These are phyloP conservation scores for Drosophila guanche DNA, from an alignment of 1,140 invertebrate genomes.

Conservation along the genomic window DNA sequence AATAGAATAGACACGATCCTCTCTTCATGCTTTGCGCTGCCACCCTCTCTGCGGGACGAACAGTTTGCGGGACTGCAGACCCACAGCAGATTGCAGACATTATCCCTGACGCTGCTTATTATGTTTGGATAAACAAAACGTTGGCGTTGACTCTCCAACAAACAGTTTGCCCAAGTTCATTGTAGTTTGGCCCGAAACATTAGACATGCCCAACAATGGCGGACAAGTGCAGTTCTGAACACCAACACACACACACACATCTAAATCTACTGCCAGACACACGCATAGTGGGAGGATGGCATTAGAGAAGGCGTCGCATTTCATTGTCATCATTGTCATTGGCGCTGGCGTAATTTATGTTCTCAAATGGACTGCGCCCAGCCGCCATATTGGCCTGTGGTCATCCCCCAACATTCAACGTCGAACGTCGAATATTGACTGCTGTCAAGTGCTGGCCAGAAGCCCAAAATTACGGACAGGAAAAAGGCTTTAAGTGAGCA, in stretches of 20 bases:
- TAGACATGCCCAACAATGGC: constrained; percentile 54
- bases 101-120: constrained; percentile 22
- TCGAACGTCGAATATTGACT: neutral
- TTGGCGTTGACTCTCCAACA: neutral
- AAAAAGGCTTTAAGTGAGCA: constrained; percentile 10
- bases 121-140: constrained; percentile 40
- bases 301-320: constrained; percentile 38
- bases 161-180: constrained; percentile 18
- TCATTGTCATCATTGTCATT: constrained; percentile 72
- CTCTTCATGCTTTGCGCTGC: too few relatives aligned
- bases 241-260: constrained; percentile 21
- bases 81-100: constrained; percentile 7
- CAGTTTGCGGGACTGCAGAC: too few relatives aligned
- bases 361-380: constrained; percentile 38
- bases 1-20: too few relatives aligned
- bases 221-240: constrained; percentile 46
- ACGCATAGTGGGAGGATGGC: constrained; percentile 1
- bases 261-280: constrained; percentile 37
- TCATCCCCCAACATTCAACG: neutral
- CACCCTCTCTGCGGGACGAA: too few relatives aligned
- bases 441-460: constrained; percentile 4
- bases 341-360: constrained; percentile 64
- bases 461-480: neutral
- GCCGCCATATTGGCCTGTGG: constrained; percentile 38
- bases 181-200: constrained; percentile 45